phyloP scores from a whole-genome alignment of 2,888 invertebrate genomes.

The Dryobota labecula region DNA sequence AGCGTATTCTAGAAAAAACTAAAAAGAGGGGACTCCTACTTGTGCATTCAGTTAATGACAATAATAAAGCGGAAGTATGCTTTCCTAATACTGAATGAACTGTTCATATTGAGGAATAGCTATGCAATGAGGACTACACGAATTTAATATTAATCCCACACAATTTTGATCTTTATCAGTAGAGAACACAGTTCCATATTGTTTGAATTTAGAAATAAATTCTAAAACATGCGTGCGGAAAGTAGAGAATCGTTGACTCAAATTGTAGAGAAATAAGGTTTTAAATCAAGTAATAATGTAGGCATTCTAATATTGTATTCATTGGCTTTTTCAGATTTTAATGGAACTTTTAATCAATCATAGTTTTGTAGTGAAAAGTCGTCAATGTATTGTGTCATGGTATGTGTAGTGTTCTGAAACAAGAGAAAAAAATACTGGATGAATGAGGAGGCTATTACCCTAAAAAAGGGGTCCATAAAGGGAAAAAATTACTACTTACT shows the following conservation, averaged over 20 bases:
- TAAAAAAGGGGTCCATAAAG: too few relatives aligned
- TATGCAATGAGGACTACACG: background rate
- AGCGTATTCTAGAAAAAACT: background rate
- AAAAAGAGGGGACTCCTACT: background rate
- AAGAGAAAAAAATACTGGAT: too few relatives aligned
- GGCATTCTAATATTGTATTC: background rate
- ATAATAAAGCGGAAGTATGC: constrained; percentile 45
- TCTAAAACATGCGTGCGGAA: background rate
- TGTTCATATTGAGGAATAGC: constrained; percentile 25
- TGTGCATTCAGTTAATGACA: constrained; percentile 31
- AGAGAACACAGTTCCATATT: background rate
- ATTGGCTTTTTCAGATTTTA: background rate
- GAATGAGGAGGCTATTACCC: too few relatives aligned
- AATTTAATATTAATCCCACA: background rate
- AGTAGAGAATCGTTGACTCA: background rate
- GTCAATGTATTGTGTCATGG: constrained; percentile 4
- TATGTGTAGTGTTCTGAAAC: background rate
- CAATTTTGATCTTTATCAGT: background rate
- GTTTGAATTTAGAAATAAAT: background rate
- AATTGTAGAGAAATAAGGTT: background rate
- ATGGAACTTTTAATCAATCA: background rate
- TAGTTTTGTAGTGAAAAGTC: background rate
- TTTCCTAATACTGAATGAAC: constrained; percentile 30
- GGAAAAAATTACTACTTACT: too few relatives aligned
- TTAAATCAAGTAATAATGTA: background rate